Evolutionary conservation across 2,888 invertebrate genomes (phyloP).

Genomic region (Dynastes tityus): DNA sequence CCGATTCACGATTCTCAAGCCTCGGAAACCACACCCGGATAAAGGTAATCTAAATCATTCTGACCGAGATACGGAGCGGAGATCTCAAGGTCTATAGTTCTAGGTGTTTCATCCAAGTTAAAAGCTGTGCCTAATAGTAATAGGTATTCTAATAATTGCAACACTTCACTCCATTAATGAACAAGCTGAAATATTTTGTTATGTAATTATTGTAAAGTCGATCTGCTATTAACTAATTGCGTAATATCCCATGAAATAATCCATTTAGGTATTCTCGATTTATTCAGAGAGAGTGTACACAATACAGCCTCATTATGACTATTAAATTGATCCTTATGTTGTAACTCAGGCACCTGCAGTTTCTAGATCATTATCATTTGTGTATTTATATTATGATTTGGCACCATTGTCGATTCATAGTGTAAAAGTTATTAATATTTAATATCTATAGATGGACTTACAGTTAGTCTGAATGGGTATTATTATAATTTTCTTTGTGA

Average conservation of each 20-base stretch:
- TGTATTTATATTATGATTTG: not conserved
- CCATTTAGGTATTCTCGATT: not conserved
- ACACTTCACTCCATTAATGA: too few relatives aligned
- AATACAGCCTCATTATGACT: slow-evolving; percentile 6
- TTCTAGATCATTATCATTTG: slow-evolving; percentile 10
- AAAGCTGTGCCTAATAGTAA: too few relatives aligned
- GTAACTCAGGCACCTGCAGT: slow-evolving; percentile 1
- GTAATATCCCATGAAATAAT: slow-evolving; percentile 5
- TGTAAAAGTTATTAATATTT: not conserved
- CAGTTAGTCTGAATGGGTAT: too few relatives aligned
- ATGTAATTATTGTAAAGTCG: not conserved
- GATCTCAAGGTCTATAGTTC: too few relatives aligned
- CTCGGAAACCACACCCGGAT: too few relatives aligned
- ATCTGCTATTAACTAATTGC: not conserved
- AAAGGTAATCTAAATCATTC: too few relatives aligned
- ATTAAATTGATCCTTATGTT: not conserved
- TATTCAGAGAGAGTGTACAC: not conserved
- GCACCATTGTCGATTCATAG: not conserved
- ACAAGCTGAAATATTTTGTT: not conserved
- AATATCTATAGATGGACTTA: not conserved
- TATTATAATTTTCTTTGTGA: too few relatives aligned
- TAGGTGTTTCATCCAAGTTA: too few relatives aligned
- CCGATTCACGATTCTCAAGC: too few relatives aligned
- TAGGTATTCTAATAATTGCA: too few relatives aligned
- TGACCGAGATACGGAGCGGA: too few relatives aligned